Conservation (phyloP, 2,888 invertebrate species). For the Taphrorychus bicolor region DNA sequence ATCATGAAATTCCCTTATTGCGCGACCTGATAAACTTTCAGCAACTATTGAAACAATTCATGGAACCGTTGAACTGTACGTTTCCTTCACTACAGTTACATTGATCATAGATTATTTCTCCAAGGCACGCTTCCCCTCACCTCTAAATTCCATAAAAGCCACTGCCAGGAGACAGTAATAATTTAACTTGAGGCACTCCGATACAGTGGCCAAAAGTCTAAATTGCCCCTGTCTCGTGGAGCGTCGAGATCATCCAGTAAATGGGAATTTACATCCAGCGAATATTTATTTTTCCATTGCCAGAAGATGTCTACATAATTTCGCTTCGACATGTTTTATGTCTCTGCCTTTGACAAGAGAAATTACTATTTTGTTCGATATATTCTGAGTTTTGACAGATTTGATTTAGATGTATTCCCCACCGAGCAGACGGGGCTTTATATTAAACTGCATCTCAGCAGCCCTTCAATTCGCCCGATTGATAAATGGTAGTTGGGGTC, state of each 20-base stretch:
- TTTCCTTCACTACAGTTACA: background rate
- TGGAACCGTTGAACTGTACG: background rate
- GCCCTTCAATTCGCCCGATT: background rate
- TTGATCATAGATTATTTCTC: background rate
- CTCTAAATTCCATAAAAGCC: too few relatives aligned
- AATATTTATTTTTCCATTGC: background rate
- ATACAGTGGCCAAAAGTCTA: background rate
- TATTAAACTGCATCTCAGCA: background rate
- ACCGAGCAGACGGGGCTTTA: background rate
- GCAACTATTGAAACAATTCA: constrained; percentile 3
- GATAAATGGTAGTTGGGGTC: background rate
- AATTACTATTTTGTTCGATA: background rate
- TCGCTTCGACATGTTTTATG: background rate
- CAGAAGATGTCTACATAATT: background rate
- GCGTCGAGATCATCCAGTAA: background rate
- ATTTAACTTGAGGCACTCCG: background rate
- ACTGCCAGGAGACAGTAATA: background rate
- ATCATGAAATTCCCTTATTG: background rate
- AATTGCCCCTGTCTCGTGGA: background rate
- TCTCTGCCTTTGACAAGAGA: background rate
- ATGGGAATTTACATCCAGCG: background rate
- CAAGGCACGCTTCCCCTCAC: too few relatives aligned
- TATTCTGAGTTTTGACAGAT: background rate
- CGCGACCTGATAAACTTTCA: constrained; percentile 3
- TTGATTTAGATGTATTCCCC: background rate